Base-by-base conservation (phyloP, 2,113 vertebrate species). In the Tauraco erythrolophus region DNA sequence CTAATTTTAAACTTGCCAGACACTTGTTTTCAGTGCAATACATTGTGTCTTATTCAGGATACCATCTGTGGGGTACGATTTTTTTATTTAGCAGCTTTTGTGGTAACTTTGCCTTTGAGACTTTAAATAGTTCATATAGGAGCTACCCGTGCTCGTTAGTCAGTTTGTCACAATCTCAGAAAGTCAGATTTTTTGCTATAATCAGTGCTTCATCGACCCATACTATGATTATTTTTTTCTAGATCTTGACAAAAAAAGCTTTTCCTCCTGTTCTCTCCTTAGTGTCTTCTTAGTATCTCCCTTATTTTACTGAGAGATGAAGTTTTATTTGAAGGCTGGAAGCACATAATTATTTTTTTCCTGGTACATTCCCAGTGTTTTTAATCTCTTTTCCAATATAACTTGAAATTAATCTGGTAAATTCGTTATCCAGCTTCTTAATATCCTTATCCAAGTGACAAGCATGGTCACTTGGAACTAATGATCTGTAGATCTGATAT, bases 311-410 rank as follows among this genome's bases (percentile, higher is more conserved):
- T 62, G 80, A 77, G 28, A 68, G 22, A 31, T 91, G 28, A 80
- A 85, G 50, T 64, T 85, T 92, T 87, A 85, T 84, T n/a, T 84
- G 69, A 95, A 89, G 61, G 14, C 87, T 95, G 43, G 62, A 94
- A 90, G 56, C 43, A 48, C 7, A 7, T 27, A 56, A 0, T 84
- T 76, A 27, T 62, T 25, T 57, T 78, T 90, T 79, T 74, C 31
- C 45, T 56, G 27, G 19, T 86, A 48, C 5, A 35, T 71, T 71
- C 25, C 50, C 19, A 65, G 14, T 72, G 41, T 9, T 89, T 93
- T 90, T 62, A 19, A 78, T 96, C 39, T 92, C 13, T 91, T 92
- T 87, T 81, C 48, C 39, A 75, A 48, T 51, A 31, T 48, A 61
- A 75, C 81, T 94, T 89, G 39, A 77, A 94, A 72, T 71, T 70